These are phyloP conservation scores for Lucilia cuprina DNA, from an alignment of 1,140 invertebrate genomes.

Conservation along the genomic window DNA sequence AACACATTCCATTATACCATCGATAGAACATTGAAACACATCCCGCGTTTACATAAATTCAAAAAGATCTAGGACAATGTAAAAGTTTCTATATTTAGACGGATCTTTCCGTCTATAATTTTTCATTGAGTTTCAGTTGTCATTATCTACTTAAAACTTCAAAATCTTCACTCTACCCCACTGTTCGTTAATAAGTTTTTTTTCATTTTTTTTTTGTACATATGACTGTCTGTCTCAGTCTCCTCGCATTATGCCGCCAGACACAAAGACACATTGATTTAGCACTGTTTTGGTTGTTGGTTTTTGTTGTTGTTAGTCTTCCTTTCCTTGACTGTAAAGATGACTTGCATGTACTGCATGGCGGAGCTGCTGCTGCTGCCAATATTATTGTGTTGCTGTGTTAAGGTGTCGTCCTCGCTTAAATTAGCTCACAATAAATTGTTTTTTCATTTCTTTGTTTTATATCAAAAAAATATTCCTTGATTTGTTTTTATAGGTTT, in stretches of 20 bases:
- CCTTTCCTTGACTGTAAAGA: background rate
- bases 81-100: too few relatives aligned
- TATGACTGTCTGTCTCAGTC: background rate
- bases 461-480: background rate
- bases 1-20: too few relatives aligned
- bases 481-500: background rate
- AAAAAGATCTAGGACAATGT: too few relatives aligned
- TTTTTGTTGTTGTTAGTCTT: slow-evolving; percentile 43
- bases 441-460: slow-evolving; percentile 7
- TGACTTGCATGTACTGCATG: background rate
- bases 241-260: slow-evolving; percentile 21
- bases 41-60: too few relatives aligned
- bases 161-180: background rate
- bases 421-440: slow-evolving; percentile 52
- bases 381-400: slow-evolving; percentile 36
- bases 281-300: slow-evolving; percentile 50
- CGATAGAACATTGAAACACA: too few relatives aligned
- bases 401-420: slow-evolving; percentile 61
- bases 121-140: too few relatives aligned
- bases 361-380: too few relatives aligned
- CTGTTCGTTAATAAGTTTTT: background rate
- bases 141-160: too few relatives aligned
- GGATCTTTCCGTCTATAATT: too few relatives aligned
- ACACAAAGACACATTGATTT: slow-evolving; percentile 48
- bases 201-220: background rate